These are phyloP conservation scores for Urocyon cinereoargenteus DNA, from an alignment of 2,797 vertebrate genomes.

Conservation along the genomic window DNA sequence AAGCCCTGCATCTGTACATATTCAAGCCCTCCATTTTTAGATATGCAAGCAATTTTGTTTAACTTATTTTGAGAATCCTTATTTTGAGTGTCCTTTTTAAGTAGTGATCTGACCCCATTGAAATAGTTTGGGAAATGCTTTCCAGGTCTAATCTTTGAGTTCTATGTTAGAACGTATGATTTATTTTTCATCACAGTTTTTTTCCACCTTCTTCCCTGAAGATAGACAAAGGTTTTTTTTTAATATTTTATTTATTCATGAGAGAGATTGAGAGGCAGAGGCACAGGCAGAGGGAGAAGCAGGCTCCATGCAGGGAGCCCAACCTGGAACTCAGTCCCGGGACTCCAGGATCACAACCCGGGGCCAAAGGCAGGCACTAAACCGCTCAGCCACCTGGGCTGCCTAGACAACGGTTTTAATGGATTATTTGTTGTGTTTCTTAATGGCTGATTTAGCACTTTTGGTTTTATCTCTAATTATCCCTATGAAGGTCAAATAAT, in stretches of 20 bases:
- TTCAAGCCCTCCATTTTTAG: background rate
- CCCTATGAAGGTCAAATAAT: slow-evolving; percentile 54
- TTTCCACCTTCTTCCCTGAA: background rate
- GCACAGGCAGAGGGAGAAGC: no score
- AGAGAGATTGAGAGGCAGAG: no score
- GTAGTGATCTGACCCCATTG: background rate
- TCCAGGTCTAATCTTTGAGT: background rate
- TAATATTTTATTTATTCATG: no score
- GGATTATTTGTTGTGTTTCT: slow-evolving; percentile 34
- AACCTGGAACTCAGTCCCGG: no score
- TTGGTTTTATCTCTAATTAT: slow-evolving; percentile 63
- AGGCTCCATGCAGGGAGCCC: no score
- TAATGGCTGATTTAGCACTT: slow-evolving; percentile 64
- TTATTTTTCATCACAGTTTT: slow-evolving; percentile 1
- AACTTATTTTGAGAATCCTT: background rate
- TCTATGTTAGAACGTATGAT: background rate
- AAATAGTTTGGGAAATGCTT: background rate
- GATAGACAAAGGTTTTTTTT: background rate
- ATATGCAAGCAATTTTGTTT: background rate
- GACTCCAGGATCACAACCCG: no score
- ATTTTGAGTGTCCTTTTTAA: background rate
- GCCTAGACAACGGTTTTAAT: slow-evolving; percentile 33
- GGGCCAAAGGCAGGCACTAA: no score
- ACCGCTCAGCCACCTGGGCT: no score
- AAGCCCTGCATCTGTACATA: background rate